Evolutionary conservation across 2,797 vertebrate genomes (phyloP).

Genomic region (Bradypodion pumilum): DNA sequence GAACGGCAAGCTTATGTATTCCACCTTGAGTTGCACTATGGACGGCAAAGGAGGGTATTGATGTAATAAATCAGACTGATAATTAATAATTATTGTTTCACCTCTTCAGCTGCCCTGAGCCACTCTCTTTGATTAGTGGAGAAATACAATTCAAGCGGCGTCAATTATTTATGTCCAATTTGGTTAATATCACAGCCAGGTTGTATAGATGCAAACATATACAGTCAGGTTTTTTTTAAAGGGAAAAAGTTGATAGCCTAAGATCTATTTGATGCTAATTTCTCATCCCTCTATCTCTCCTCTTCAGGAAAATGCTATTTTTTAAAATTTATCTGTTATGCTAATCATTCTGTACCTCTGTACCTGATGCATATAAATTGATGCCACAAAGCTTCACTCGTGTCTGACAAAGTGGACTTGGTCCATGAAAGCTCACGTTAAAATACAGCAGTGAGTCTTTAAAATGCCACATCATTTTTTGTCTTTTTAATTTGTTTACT

Average conservation of each 20-base stretch:
- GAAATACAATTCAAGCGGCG: not conserved
- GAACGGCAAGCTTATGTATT: not conserved
- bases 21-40: not conserved
- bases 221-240: not conserved
- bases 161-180: slow-evolving; percentile 19
- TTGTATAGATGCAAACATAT: not conserved
- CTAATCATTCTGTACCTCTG: too few relatives aligned
- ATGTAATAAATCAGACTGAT: slow-evolving; percentile 4
- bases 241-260: not conserved
- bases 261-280: not conserved
- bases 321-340: too few relatives aligned
- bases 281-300: too few relatives aligned
- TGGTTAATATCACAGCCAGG: slow-evolving; percentile 1
- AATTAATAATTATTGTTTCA: not conserved
- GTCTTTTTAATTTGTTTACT: too few relatives aligned
- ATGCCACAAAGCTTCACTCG: too few relatives aligned
- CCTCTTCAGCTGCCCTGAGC: not conserved
- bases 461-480: too few relatives aligned
- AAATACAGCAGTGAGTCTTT: too few relatives aligned
- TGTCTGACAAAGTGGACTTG: too few relatives aligned
- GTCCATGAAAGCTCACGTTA: too few relatives aligned
- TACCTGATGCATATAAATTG: too few relatives aligned
- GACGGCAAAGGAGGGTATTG: not conserved
- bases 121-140: slow-evolving; percentile 17
- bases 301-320: too few relatives aligned